Evolutionary conservation across 2,113 vertebrate species (phyloP).

Genomic region (Rhabdornis inornatus): DNA sequence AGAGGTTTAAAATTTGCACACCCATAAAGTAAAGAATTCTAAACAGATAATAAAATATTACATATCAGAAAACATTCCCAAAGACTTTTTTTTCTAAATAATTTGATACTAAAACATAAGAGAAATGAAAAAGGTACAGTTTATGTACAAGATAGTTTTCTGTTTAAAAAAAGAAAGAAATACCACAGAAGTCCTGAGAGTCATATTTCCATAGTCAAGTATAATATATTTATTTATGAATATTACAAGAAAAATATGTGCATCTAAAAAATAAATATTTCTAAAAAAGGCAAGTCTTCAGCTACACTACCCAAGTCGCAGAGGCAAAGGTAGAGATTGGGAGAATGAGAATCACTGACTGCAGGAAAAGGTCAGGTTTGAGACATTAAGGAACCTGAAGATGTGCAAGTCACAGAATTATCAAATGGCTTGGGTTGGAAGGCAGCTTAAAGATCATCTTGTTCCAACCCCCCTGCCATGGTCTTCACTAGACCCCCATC

Average conservation of each 20-base stretch:
- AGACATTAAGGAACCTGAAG: background rate
- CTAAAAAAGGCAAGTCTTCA: background rate
- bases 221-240: background rate
- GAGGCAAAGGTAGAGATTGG: background rate
- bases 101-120: background rate
- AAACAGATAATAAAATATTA: background rate
- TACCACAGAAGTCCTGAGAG: background rate
- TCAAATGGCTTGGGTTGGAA: fast-evolving
- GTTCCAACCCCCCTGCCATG: fast-evolving
- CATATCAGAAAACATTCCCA: background rate
- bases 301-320: background rate
- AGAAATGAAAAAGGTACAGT: fast-evolving
- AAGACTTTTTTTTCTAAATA: background rate
- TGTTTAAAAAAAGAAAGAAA: background rate
- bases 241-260: background rate
- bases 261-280: background rate
- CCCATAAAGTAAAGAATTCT: background rate
- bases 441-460: background rate
- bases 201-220: background rate
- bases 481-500: background rate
- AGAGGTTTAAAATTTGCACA: background rate
- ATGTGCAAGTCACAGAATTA: no score
- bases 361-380: background rate
- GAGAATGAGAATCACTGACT: background rate
- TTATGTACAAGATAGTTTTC: background rate